Percentiles rank a stretch among this genome's conserved stretches.
These are phyloP conservation scores for Rhamnusium bicolor DNA, from an alignment of 2,888 invertebrate genomes.

Conservation along the genomic window DNA sequence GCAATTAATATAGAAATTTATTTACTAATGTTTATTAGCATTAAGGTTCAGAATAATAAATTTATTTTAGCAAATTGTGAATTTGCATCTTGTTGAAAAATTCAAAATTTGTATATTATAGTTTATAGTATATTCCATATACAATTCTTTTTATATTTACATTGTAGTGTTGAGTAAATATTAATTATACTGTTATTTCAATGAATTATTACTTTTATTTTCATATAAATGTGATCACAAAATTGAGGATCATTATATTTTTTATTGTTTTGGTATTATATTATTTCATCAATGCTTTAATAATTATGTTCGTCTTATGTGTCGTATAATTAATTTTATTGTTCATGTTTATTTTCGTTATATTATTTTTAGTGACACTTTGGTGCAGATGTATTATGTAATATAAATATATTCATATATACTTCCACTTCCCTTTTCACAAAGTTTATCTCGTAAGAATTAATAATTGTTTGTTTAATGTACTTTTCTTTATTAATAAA, in stretches of 20 bases:
- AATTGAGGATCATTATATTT: slow-evolving; percentile 45
- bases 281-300: slow-evolving; percentile 52
- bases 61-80: slow-evolving; percentile 61
- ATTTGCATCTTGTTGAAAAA: slow-evolving; percentile 54
- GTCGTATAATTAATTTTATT: slow-evolving; percentile 51
- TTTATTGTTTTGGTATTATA: slow-evolving; percentile 47
- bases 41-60: slow-evolving; percentile 56
- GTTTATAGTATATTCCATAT: slow-evolving; percentile 31
- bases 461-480: slow-evolving; percentile 69
- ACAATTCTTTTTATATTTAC: slow-evolving; percentile 27
- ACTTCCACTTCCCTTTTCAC: slow-evolving; percentile 56
- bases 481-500: slow-evolving; percentile 72
- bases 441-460: slow-evolving; percentile 64
- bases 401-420: slow-evolving; percentile 54
- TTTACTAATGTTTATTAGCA: slow-evolving; percentile 66
- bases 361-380: slow-evolving; percentile 59
- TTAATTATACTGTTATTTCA: slow-evolving; percentile 39
- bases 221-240: slow-evolving; percentile 50
- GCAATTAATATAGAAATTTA: slow-evolving; percentile 70
- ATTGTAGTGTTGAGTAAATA: slow-evolving; percentile 23
- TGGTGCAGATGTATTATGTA: slow-evolving; percentile 62
- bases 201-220: slow-evolving; percentile 40
- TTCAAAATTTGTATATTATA: slow-evolving; percentile 34
- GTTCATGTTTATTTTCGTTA: slow-evolving; percentile 59
- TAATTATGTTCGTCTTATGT: slow-evolving; percentile 45